Percentiles rank a stretch among this genome's conserved stretches.
These are phyloP conservation scores for Globicephala melas DNA, from an alignment of 2,113 vertebrate species.

Conservation along the genomic window DNA sequence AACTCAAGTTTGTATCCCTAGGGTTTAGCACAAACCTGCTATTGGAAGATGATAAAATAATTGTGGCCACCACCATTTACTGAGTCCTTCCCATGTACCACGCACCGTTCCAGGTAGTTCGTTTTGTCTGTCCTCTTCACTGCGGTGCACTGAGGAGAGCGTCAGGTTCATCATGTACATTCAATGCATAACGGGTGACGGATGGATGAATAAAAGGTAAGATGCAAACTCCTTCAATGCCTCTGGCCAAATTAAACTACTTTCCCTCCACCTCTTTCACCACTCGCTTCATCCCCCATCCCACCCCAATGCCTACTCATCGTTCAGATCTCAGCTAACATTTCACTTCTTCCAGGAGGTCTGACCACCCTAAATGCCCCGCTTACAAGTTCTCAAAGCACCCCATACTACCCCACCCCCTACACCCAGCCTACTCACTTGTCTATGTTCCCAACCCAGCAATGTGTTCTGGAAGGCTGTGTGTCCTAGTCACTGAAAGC, in stretches of 20 bases:
- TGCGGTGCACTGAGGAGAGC: not conserved
- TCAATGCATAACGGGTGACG: not conserved
- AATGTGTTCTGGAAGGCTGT: not conserved
- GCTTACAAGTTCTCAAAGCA: not conserved
- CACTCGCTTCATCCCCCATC: not conserved
- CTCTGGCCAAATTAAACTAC: not conserved
- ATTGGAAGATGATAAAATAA: not conserved
- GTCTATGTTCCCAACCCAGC: not conserved
- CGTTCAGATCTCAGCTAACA: not conserved
- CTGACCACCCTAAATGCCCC: not conserved
- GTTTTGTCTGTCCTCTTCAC: not conserved
- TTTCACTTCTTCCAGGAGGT: not conserved
- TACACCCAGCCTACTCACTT: not conserved
- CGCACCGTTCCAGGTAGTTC: not conserved
- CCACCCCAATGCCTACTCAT: not conserved
- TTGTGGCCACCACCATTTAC: not conserved
- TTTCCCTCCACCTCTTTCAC: not conserved
- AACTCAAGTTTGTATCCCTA: not conserved
- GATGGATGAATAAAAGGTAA: not conserved
- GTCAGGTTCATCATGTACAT: fast-evolving
- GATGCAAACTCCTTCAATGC: not conserved
- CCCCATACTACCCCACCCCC: too few relatives aligned
- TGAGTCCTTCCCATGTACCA: not conserved
- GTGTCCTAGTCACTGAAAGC: not conserved
- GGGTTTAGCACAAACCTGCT: not conserved